Conservation (phyloP, 2,888 invertebrate species). For the Reticulitermes lucifugus region DNA sequence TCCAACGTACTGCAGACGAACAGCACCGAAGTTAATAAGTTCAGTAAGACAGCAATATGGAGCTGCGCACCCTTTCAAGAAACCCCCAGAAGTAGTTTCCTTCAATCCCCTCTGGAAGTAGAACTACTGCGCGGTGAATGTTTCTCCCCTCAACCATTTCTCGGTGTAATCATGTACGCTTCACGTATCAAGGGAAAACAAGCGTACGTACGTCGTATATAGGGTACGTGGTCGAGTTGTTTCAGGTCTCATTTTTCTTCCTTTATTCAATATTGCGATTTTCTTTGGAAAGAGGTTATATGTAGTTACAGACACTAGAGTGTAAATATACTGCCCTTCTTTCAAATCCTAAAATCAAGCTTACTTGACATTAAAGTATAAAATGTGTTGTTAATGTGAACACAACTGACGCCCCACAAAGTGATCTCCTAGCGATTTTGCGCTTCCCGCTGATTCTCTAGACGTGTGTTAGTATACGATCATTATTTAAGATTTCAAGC, state of each 20-base stretch:
- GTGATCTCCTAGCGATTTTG: too few species aligned
- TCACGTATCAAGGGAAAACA: constrained; percentile 1
- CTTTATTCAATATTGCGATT: constrained; percentile 7
- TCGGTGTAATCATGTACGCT: constrained; percentile 9
- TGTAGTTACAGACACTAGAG: neutral
- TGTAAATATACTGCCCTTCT: neutral
- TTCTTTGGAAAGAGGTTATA: neutral
- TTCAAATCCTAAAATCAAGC: neutral
- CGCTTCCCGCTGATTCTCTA: too few species aligned
- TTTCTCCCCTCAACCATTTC: neutral
- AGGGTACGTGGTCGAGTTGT: neutral
- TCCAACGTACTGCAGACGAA: neutral
- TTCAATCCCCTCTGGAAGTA: neutral
- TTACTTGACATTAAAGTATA: neutral
- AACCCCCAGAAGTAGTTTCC: neutral
- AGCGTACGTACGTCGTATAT: neutral
- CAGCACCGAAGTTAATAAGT: constrained; percentile 2
- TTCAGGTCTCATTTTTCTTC: neutral
- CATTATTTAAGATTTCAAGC: neutral
- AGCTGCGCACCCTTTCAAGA: neutral
- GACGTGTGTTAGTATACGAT: neutral
- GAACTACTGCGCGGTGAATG: neutral
- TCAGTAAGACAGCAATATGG: neutral
- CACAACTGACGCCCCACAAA: too few species aligned
- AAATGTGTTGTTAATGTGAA: too few species aligned